Percentiles rank a stretch among this genome's conserved stretches.
Conservation (phyloP, 2,888 invertebrate genomes). For the Dromius quadrimaculatus region DNA sequence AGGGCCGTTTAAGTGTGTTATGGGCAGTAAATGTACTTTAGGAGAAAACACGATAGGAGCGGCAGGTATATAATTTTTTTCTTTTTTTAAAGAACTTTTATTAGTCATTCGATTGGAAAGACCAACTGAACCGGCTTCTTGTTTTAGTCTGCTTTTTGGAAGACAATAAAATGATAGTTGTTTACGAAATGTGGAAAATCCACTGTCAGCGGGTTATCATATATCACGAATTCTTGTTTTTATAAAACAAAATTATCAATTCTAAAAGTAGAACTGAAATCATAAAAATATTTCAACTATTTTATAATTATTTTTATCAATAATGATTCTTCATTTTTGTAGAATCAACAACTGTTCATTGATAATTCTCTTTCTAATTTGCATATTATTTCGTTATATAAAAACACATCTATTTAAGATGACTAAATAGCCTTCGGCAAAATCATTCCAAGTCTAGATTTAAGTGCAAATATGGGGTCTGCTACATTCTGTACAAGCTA, state of each 20-base stretch:
- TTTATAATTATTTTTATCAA: too few species aligned
- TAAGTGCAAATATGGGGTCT: slow-evolving; percentile 41
- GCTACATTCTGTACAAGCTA: neutral
- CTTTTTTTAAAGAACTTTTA: neutral
- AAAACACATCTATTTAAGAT: slow-evolving; percentile 17
- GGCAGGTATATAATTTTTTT: slow-evolving; percentile 74
- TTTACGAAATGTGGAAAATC: too few species aligned
- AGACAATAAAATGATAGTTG: too few species aligned
- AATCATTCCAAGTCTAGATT: slow-evolving; percentile 13
- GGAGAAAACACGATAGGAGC: slow-evolving; percentile 83
- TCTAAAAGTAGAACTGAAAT: neutral
- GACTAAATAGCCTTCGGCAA: slow-evolving; percentile 37
- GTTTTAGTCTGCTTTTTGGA: too few species aligned
- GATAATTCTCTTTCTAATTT: neutral
- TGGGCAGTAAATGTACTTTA: slow-evolving; percentile 79
- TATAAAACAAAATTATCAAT: neutral
- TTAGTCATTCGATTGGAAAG: too few species aligned
- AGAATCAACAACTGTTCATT: neutral
- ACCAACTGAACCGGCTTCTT: too few species aligned
- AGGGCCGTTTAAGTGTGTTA: slow-evolving; percentile 80
- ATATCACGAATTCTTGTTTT: too few species aligned
- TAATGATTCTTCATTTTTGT: too few species aligned
- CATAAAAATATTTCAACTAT: too few species aligned
- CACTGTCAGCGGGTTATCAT: too few species aligned
- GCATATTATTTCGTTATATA: slow-evolving; percentile 6